Conservation (phyloP, 2,888 invertebrate genomes). For the Dinocampus coccinellae region DNA sequence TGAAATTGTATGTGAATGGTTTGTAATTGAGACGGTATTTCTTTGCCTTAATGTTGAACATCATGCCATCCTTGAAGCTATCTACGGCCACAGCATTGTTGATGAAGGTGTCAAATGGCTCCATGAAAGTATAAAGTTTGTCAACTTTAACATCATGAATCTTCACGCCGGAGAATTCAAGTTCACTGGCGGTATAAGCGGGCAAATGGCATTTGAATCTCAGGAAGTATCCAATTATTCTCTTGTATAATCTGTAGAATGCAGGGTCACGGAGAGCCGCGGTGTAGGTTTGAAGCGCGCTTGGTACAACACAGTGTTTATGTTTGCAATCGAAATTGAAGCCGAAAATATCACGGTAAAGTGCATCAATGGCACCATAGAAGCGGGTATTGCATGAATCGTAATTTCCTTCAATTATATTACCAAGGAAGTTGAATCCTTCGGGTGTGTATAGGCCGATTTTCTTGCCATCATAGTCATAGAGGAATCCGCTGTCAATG, state of each 20-base stretch:
- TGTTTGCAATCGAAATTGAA: conserved; percentile 65
- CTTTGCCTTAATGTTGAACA: conserved; percentile 73
- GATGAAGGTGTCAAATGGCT: conserved; percentile 75
- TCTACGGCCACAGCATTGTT: conserved; percentile 74
- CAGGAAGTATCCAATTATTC: conserved; percentile 72
- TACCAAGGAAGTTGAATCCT: conserved; percentile 73
- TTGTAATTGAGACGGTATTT: conserved; percentile 81
- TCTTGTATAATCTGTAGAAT: conserved; percentile 78
- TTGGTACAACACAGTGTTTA: conserved; percentile 72
- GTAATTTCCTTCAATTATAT: conserved; percentile 71
- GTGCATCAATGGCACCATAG: conserved; percentile 74
- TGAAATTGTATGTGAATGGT: conserved; percentile 75
- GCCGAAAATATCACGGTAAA: conserved; percentile 71
- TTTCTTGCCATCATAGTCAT: conserved; percentile 56
- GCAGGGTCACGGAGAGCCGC: conserved; percentile 79
- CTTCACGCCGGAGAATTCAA: conserved; percentile 74
- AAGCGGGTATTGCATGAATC: conserved; percentile 69
- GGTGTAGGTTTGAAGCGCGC: conserved; percentile 76
- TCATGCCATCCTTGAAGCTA: conserved; percentile 67
- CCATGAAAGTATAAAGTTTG: conserved; percentile 79
- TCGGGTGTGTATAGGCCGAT: conserved; percentile 64
- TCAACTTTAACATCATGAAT: conserved; percentile 77
- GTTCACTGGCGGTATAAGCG: conserved; percentile 74
- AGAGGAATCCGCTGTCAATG: conserved; percentile 60
- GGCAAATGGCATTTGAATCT: conserved; percentile 74